Percentiles rank a stretch among this genome's conserved stretches.
phyloP scores from a whole-genome alignment of 2,888 invertebrate genomes.

The Aspidiotus rigidus region DNA sequence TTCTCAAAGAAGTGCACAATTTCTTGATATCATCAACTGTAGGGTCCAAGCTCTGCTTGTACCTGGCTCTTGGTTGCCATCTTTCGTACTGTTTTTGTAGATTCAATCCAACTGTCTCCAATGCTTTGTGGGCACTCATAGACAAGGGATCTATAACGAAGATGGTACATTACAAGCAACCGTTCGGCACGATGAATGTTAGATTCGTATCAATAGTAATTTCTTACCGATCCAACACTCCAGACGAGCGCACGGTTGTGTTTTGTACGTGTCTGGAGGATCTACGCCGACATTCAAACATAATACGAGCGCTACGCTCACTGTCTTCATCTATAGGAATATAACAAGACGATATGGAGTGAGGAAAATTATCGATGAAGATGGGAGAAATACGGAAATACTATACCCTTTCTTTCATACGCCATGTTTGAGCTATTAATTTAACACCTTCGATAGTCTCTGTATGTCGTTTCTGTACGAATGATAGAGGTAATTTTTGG shows the following conservation, averaged over 20 bases:
- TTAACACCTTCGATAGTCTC: slow-evolving; percentile 60
- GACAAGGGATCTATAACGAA: slow-evolving; percentile 65
- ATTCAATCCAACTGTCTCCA: slow-evolving; percentile 82
- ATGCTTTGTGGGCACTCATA: slow-evolving; percentile 79
- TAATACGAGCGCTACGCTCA: slow-evolving; percentile 92
- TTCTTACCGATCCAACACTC: slow-evolving; percentile 92
- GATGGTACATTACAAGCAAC: not conserved
- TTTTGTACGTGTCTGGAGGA: slow-evolving; percentile 95
- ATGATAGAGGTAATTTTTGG: slow-evolving; percentile 62
- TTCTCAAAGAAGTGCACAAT: slow-evolving; percentile 81
- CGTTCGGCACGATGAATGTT: not conserved
- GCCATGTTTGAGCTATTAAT: slow-evolving; percentile 69
- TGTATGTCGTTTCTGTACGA: slow-evolving; percentile 62
- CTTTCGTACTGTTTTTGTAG: slow-evolving; percentile 95
- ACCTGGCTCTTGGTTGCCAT: slow-evolving; percentile 96
- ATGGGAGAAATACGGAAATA: not conserved
- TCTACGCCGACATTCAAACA: slow-evolving; percentile 99
- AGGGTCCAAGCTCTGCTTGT: slow-evolving; percentile 94
- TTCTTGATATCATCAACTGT: slow-evolving; percentile 98
- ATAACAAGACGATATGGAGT: not conserved
- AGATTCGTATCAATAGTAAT: not conserved
- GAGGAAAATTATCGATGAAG: not conserved
- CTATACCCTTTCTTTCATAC: slow-evolving; percentile 79
- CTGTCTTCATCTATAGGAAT: slow-evolving; percentile 88
- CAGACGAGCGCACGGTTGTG: slow-evolving; percentile 86